phyloP scores from a whole-genome alignment of 2,113 vertebrate genomes.

The Sigmodon hispidus region DNA sequence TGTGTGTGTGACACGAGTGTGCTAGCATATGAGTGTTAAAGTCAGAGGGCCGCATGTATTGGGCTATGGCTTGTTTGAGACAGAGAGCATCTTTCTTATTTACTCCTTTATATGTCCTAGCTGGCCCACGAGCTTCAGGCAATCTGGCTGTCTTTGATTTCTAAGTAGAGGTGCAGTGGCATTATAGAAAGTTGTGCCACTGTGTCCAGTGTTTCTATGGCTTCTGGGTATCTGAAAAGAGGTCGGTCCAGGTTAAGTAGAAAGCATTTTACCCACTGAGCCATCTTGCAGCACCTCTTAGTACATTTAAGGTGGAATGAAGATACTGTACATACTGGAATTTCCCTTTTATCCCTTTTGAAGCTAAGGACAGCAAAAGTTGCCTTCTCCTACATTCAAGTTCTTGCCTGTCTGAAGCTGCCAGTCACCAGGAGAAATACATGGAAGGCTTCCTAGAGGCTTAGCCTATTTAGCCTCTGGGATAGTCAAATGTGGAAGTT shows the following conservation, averaged over 20 bases:
- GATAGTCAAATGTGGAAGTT: too few species aligned
- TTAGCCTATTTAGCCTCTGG: too few species aligned
- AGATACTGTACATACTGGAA: not conserved
- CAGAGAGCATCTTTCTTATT: not conserved
- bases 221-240: not conserved
- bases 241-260: not conserved
- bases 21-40: not conserved
- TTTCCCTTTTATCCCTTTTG: not conserved
- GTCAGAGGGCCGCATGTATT: not conserved
- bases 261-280: not conserved
- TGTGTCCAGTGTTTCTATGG: not conserved
- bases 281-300: not conserved
- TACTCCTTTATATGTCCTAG: not conserved
- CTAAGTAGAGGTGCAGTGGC: not conserved
- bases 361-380: not conserved
- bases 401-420: not conserved
- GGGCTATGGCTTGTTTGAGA: not conserved
- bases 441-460: not conserved
- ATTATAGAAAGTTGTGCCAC: not conserved
- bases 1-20: not conserved
- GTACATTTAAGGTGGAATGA: not conserved
- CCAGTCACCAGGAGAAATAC: not conserved
- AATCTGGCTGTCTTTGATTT: not conserved
- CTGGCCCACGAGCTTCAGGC: not conserved
- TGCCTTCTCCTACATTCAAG: not conserved